phyloP scores from a whole-genome alignment of 1,140 invertebrate genomes.

The Cardiocondyla obscurior region DNA sequence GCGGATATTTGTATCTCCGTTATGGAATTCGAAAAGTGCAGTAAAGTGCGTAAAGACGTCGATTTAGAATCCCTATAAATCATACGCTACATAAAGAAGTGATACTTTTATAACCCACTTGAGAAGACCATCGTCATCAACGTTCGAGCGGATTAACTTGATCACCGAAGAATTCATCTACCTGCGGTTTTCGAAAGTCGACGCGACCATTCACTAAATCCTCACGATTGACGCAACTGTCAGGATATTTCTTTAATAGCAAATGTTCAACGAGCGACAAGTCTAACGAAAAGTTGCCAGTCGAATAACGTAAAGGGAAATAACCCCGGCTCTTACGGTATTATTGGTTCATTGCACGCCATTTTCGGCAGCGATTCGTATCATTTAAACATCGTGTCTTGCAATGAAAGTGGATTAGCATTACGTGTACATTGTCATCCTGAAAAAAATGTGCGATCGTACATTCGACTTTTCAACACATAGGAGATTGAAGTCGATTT shows the following conservation, averaged over 20 bases:
- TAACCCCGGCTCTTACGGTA: slow-evolving; percentile 7
- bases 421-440: slow-evolving; percentile 73
- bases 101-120: slow-evolving; percentile 42
- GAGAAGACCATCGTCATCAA: slow-evolving; percentile 42
- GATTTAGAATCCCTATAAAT: slow-evolving; percentile 43
- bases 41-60: not conserved
- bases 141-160: slow-evolving; percentile 47
- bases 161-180: slow-evolving; percentile 46
- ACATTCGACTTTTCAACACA: slow-evolving; percentile 63
- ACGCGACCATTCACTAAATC: slow-evolving; percentile 13
- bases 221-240: slow-evolving; percentile 30
- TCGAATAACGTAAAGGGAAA: not conserved
- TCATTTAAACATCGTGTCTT: slow-evolving; percentile 47
- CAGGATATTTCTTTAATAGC: not conserved
- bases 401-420: slow-evolving; percentile 76
- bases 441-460: slow-evolving; percentile 59
- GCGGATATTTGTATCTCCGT: not conserved
- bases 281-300: slow-evolving; percentile 1
- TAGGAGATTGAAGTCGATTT: slow-evolving; percentile 38
- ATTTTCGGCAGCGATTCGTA: slow-evolving; percentile 44
- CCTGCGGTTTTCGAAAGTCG: slow-evolving; percentile 27
- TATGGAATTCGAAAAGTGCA: slow-evolving; percentile 21
- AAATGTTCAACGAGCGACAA: not conserved
- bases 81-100: slow-evolving; percentile 9
- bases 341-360: not conserved